Evolutionary conservation across 2,888 invertebrate genomes (phyloP).

Genomic region (Yponomeuta plumbellus): DNA sequence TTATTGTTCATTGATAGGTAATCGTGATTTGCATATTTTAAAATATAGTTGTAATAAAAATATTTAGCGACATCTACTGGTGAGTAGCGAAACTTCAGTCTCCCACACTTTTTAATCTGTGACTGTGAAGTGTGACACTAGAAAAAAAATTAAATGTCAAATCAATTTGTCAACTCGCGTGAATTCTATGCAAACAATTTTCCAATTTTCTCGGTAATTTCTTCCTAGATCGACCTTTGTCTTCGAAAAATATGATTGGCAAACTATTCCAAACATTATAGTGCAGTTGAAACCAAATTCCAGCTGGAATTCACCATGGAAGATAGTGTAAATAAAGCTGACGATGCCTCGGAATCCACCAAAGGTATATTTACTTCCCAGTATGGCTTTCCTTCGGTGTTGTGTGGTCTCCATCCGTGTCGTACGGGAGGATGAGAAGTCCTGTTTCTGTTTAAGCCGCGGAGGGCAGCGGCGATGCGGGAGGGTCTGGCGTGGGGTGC

Average conservation of each 20-base stretch:
- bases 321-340: conserved; percentile 2
- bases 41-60: too few relatives aligned
- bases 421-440: conserved; percentile 46
- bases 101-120: neutral
- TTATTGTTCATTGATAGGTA: too few relatives aligned
- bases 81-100: neutral
- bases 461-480: conserved; percentile 30
- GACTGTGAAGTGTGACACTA: neutral
- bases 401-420: conserved; percentile 2
- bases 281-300: conserved; percentile 2
- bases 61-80: neutral
- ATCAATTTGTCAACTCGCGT: neutral
- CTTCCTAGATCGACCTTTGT: neutral
- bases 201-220: neutral
- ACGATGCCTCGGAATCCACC: conserved; percentile 10
- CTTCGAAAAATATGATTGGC: neutral
- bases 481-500: conserved; percentile 38
- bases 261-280: neutral
- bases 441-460: conserved; percentile 68
- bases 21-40: too few relatives aligned
- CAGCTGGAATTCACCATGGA: conserved; percentile 11
- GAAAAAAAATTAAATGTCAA: neutral
- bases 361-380: conserved; percentile 13
- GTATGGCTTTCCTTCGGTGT: neutral
- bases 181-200: neutral